These are phyloP conservation scores for Balaenoptera acutorostrata DNA, from an alignment of 2,113 vertebrate species.

Conservation along the genomic window DNA sequence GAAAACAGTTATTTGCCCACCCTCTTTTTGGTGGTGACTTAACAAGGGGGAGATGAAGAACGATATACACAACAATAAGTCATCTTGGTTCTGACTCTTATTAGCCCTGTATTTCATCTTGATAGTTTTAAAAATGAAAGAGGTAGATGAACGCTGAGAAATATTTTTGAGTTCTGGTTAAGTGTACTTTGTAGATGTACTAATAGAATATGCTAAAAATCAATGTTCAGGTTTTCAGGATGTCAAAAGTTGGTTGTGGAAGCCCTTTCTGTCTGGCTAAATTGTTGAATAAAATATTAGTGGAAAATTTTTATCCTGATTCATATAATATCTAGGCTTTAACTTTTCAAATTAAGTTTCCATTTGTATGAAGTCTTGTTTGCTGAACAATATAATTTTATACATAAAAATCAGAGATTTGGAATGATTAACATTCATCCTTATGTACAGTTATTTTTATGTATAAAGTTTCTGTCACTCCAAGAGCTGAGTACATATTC, in stretches of 20 bases:
- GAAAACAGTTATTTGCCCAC: not conserved
- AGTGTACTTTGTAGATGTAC: not conserved
- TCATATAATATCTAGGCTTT: not conserved
- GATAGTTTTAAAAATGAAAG: slow-evolving; percentile 8
- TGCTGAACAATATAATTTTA: not conserved
- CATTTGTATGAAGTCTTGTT: not conserved
- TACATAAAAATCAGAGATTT: slow-evolving; percentile 12
- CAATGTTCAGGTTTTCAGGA: not conserved
- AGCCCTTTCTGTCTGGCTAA: not conserved
- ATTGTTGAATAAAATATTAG: not conserved
- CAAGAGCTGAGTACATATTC: not conserved
- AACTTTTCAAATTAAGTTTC: slow-evolving; percentile 4
- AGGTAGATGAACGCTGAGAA: not conserved
- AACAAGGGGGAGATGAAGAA: not conserved
- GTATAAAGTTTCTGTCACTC: not conserved
- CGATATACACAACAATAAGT: not conserved
- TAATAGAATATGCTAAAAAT: not conserved
- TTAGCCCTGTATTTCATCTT: not conserved
- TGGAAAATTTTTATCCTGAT: not conserved
- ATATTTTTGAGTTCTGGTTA: not conserved
- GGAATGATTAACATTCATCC: not conserved
- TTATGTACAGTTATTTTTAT: not conserved
- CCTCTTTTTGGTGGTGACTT: not conserved
- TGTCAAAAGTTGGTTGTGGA: not conserved
- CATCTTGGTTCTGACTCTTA: not conserved